A percentile compares a stretch with the other conserved stretches of the same genome.
Conservation (phyloP, 2,113 vertebrate species). For the Proteles cristata region DNA sequence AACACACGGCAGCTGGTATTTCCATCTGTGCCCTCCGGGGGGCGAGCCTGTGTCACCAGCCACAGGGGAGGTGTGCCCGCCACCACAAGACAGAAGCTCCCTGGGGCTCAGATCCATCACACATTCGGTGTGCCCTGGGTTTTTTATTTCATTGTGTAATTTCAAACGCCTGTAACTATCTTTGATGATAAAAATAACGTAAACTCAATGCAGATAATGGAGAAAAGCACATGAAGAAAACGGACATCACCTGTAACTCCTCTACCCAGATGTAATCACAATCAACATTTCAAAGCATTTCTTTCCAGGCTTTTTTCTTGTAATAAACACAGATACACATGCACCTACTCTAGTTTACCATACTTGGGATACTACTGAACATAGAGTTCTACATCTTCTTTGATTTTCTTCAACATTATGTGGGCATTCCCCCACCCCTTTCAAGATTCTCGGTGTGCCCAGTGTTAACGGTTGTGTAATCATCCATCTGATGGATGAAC, state of each 20-base stretch:
- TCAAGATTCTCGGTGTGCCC: neutral
- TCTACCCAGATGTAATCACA: neutral
- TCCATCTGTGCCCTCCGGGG: neutral
- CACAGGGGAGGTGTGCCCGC: neutral
- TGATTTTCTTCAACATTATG: neutral
- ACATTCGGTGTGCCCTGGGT: neutral
- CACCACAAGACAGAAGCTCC: neutral
- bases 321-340: neutral
- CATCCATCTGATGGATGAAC: neutral
- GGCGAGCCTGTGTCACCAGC: neutral
- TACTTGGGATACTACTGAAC: neutral
- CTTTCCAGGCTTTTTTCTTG: neutral
- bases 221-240: neutral
- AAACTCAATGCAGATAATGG: neutral
- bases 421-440: neutral
- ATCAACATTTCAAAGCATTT: neutral
- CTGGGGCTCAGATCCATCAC: neutral
- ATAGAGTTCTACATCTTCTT: neutral
- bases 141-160: neutral
- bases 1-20: neutral
- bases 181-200: slow-evolving; percentile 26
- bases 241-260: neutral
- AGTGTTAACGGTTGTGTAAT: neutral
- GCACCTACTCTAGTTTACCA: neutral
- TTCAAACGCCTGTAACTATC: slow-evolving; percentile 7